These are phyloP conservation scores for Synanthedon formicaeformis DNA, from an alignment of 2,888 invertebrate species.

Conservation along the genomic window DNA sequence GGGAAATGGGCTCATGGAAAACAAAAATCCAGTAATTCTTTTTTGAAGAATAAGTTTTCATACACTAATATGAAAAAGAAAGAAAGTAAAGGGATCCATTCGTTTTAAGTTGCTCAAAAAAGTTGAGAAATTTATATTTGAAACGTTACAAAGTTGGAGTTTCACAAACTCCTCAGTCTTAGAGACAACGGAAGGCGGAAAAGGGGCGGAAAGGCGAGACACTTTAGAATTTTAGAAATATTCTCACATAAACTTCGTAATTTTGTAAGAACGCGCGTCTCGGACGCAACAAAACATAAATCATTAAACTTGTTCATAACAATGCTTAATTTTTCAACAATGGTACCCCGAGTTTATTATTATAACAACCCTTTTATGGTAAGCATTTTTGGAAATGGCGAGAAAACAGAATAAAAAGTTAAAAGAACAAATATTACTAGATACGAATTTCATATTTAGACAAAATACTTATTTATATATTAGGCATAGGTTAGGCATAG, in stretches of 20 bases:
- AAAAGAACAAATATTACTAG: too few species aligned
- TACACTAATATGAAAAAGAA: too few species aligned
- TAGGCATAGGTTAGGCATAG: too few species aligned
- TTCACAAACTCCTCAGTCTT: conserved; percentile 44
- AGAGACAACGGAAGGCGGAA: conserved; percentile 34
- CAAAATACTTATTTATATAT: too few species aligned
- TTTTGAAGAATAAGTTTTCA: too few species aligned
- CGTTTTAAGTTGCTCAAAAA: neutral
- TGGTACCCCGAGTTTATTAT: conserved; percentile 12
- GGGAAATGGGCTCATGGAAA: too few species aligned
- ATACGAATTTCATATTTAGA: too few species aligned
- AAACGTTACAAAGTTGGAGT: conserved; percentile 55
- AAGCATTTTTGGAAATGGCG: neutral
- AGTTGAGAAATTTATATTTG: conserved; percentile 47
- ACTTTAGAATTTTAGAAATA: conserved; percentile 65
- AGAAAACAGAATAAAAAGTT: too few species aligned
- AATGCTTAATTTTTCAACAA: conserved; percentile 7
- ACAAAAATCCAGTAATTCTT: too few species aligned
- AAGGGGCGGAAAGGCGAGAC: conserved; percentile 34
- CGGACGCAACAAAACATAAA: conserved; percentile 45
- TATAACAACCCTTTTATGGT: neutral
- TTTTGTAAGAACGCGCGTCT: conserved; percentile 30
- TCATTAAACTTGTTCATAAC: conserved; percentile 24
- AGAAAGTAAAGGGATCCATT: too few species aligned
- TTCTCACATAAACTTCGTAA: conserved; percentile 51